Conservation (phyloP, 2,113 vertebrate genomes). For the Coryphaenoides rupestris region DNA sequence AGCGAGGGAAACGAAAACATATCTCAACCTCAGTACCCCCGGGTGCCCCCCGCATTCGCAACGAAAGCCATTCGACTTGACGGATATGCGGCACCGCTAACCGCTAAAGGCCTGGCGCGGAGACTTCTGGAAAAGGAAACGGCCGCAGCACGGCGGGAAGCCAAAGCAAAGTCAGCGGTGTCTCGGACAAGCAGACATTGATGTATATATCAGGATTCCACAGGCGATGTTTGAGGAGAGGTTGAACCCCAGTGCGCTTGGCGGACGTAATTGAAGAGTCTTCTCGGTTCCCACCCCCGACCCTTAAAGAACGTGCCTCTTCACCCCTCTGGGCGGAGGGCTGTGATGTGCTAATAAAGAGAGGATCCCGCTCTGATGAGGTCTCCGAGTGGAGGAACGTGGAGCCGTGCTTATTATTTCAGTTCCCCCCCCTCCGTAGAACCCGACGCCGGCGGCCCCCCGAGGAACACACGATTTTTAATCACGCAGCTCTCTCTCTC, state of each 20-base stretch:
- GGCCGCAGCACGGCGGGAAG: conserved; percentile 23
- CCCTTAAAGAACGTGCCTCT: conserved; percentile 26
- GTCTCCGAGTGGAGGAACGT: conserved; percentile 40
- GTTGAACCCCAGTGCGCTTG: conserved; percentile 39
- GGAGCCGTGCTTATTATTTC: conserved; percentile 54
- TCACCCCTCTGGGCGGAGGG: conserved; percentile 29
- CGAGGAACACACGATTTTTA: too few relatives aligned
- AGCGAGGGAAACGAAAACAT: conserved; percentile 18
- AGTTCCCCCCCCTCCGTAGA: conserved; percentile 11
- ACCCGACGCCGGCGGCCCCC: too few relatives aligned
- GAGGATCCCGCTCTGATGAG: conserved; percentile 56
- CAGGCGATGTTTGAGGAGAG: conserved; percentile 6
- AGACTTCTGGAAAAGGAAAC: conserved; percentile 34
- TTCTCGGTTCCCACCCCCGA: conserved; percentile 43
- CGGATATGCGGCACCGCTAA: conserved; percentile 8
- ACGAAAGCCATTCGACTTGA: conserved; percentile 22
- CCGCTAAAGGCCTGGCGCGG: conserved; percentile 38
- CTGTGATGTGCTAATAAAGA: conserved; percentile 56
- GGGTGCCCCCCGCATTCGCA: conserved; percentile 16
- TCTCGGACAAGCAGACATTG: conserved; percentile 33
- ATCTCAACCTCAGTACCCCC: background rate
- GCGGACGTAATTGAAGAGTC: conserved; percentile 27
- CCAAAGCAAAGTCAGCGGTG: conserved; percentile 27
- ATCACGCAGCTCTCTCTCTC: too few relatives aligned
- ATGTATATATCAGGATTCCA: conserved; percentile 28